Conservation (phyloP, 2,888 invertebrate genomes). For the Oligia latruncula region DNA sequence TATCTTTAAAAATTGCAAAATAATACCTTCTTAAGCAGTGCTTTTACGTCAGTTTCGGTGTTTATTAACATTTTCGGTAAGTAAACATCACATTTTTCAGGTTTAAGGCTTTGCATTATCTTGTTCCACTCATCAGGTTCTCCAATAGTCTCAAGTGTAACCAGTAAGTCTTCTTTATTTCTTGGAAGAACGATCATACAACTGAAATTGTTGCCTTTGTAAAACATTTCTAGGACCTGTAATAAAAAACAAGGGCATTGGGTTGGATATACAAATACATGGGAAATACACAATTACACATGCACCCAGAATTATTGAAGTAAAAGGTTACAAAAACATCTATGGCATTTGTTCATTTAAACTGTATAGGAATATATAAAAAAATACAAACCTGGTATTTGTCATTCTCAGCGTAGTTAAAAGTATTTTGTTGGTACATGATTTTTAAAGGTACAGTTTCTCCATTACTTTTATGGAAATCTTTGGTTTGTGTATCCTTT, state of each 20-base stretch:
- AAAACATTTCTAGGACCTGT: conserved; percentile 71
- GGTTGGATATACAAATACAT: not conserved
- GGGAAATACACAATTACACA: not conserved
- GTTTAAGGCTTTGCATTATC: conserved; percentile 39
- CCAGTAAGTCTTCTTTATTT: conserved; percentile 46
- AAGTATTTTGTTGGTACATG: conserved; percentile 67
- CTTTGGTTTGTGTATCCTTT: conserved; percentile 55
- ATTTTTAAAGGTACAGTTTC: conserved; percentile 57
- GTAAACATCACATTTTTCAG: conserved; percentile 55
- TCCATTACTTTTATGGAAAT: conserved; percentile 63
- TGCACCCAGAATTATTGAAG: not conserved
- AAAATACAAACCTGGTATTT: conserved; percentile 60
- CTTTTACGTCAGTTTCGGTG: conserved; percentile 62
- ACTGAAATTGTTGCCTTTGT: conserved; percentile 68
- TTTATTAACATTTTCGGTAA: conserved; percentile 68
- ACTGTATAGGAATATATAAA: not conserved
- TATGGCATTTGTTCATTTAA: not conserved
- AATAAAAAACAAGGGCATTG: conserved; percentile 36
- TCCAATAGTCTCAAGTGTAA: conserved; percentile 47
- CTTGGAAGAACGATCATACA: conserved; percentile 69
- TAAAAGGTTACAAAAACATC: not conserved
- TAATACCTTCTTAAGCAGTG: conserved; percentile 68
- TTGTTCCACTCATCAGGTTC: conserved; percentile 51
- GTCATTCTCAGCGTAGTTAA: conserved; percentile 59
- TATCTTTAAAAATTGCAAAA: not conserved